A percentile compares a stretch with the other conserved stretches of the same genome.
Conservation (phyloP, 2,888 invertebrate genomes). For the Drosophila pseudotakahashii region DNA sequence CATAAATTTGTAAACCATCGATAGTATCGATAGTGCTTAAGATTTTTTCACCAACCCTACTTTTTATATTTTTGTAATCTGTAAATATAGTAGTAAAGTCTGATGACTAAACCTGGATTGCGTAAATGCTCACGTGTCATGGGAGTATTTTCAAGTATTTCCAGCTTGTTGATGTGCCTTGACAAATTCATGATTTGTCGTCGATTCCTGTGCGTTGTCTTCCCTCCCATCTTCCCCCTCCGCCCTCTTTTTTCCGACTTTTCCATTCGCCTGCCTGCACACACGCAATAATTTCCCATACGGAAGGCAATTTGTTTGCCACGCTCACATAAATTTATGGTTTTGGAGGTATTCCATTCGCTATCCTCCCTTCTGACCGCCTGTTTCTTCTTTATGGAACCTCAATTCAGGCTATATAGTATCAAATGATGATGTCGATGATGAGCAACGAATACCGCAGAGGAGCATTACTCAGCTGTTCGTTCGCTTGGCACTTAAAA, state of each 20-base stretch:
- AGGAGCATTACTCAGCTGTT: slow-evolving; percentile 49
- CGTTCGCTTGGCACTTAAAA: slow-evolving; percentile 63
- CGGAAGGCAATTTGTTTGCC: slow-evolving; percentile 71
- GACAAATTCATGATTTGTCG: slow-evolving; percentile 74
- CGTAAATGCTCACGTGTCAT: slow-evolving; percentile 63
- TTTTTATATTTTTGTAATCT: not conserved
- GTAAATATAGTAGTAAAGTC: not conserved
- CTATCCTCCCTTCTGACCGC: slow-evolving; percentile 19
- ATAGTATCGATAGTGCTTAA: no score
- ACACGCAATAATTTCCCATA: slow-evolving; percentile 70
- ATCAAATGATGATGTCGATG: slow-evolving; percentile 52
- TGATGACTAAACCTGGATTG: slow-evolving; percentile 52
- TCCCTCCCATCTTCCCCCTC: not conserved
- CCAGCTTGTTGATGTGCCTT: slow-evolving; percentile 33
- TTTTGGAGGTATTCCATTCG: slow-evolving; percentile 43
- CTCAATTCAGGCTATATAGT: slow-evolving; percentile 24
- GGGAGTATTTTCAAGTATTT: slow-evolving; percentile 24
- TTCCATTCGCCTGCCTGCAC: slow-evolving; percentile 13
- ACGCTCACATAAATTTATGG: slow-evolving; percentile 70
- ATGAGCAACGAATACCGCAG: slow-evolving; percentile 49
- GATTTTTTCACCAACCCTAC: no score
- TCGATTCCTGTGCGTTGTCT: slow-evolving; percentile 52
- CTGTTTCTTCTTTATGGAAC: slow-evolving; percentile 21
- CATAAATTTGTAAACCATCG: no score
- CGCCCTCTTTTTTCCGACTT: not conserved